Base-by-base conservation (phyloP, 2,113 vertebrate genomes). In the Silurus asotus region DNA sequence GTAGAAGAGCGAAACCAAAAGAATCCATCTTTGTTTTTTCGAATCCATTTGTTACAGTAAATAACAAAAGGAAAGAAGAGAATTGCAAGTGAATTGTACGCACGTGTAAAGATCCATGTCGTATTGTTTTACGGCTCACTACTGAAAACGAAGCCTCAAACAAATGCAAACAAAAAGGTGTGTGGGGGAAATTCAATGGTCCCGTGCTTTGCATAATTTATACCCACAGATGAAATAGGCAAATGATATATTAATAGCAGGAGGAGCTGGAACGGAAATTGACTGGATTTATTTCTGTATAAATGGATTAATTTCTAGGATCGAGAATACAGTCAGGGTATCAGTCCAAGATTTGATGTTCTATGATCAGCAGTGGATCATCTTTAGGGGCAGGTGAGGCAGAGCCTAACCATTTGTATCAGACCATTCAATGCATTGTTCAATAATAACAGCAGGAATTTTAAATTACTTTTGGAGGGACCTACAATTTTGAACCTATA, bases 181-280 rank as follows among this genome's bases (percentile, higher is more conserved):
- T 77, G 75, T 1, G 17, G 8, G 3, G n/a, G 49, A 69, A 69
- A 70, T 45, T 37, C 13, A 37, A 67, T 58, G n/a, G 14, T 53
- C 75, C 51, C 37, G 75, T 56, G 75, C 28, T 59, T n/a, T 79
- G 28, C 56, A 79, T 79, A 59, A 79, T 59, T 79, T 37, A 59
- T 59, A 79, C 15, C 9, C 55, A 59, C 25, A 45, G 77, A 37
- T 59, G 55, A 79, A 79, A 79, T 45, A 8, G 56, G 23, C 20
- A 23, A 25, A 11, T 2, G 8, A 23, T 59, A 25, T 59, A 59
- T 79, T 79, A 59, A 79, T 79, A 59, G 48, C 48, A 23, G 75
- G 53, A 78, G 25, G 53, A 59, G 25, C 56, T 59, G 9, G 56
- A 9, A 28, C 4, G 15, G 17, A 79, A 79, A 55, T 79, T 79